These are phyloP conservation scores for Drosophila burlai DNA, from an alignment of 1,140 invertebrate genomes.

Conservation along the genomic window DNA sequence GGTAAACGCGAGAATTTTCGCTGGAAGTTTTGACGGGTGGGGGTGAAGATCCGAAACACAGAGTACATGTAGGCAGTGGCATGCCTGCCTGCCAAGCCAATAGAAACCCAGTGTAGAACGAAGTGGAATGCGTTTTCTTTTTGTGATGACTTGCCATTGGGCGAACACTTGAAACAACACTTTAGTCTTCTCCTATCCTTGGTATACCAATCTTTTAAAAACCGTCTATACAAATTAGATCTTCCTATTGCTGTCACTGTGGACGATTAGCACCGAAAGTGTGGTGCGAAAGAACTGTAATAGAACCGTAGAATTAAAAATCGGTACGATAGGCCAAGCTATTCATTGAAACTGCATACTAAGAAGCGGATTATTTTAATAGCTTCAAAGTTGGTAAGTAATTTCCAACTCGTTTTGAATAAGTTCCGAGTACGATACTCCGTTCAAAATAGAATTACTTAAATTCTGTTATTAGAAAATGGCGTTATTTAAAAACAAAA, in stretches of 20 bases:
- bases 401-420: too few relatives aligned
- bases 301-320: too few relatives aligned
- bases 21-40: background rate
- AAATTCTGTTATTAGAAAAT: too few relatives aligned
- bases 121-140: constrained; percentile 8
- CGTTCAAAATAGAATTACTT: too few relatives aligned
- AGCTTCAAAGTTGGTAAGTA: too few relatives aligned
- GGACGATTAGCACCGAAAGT: too few relatives aligned
- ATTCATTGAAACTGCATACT: too few relatives aligned
- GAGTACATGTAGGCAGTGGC: constrained; percentile 7
- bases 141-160: constrained; percentile 56
- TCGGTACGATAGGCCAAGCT: too few relatives aligned
- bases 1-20: constrained; percentile 16
- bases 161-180: constrained; percentile 13
- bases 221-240: background rate
- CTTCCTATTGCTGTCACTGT: background rate
- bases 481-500: too few relatives aligned
- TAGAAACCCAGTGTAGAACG: constrained; percentile 36
- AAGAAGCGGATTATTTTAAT: too few relatives aligned
- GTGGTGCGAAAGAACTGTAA: too few relatives aligned
- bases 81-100: constrained; percentile 40
- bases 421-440: too few relatives aligned
- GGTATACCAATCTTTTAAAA: background rate
- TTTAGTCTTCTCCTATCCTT: background rate
- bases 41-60: background rate